phyloP scores from a whole-genome alignment of 2,797 vertebrate genomes.

The Molossus alvarezi region DNA sequence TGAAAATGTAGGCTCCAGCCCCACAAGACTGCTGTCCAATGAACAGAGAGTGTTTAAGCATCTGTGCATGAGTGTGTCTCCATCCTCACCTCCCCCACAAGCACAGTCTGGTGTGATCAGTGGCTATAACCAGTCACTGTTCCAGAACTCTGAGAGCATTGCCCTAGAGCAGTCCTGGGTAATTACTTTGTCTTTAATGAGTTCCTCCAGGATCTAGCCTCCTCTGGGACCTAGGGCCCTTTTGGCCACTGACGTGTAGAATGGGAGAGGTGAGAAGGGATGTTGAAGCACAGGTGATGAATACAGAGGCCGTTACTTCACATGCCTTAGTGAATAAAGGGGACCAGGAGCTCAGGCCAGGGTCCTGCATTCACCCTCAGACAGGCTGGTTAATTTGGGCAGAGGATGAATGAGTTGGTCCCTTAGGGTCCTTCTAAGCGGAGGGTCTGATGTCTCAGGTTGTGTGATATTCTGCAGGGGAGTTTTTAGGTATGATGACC shows the following conservation, averaged over 20 bases:
- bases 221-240: constrained; percentile 22
- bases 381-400: not conserved
- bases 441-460: not conserved
- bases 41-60: not conserved
- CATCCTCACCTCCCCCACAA: not conserved
- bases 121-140: not conserved
- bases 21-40: not conserved
- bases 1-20: not conserved
- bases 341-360: not conserved
- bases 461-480: not conserved
- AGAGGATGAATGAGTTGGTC: not conserved
- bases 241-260: not conserved
- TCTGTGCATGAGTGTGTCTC: not conserved
- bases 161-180: not conserved
- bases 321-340: constrained; percentile 5
- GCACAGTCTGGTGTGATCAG: not conserved
- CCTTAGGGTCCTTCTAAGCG: not conserved
- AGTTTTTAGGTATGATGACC: not conserved
- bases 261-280: not conserved
- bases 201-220: constrained; percentile 51
- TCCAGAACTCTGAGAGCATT: not conserved
- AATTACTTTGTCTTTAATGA: constrained; percentile 74
- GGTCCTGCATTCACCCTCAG: not conserved
- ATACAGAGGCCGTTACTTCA: not conserved
- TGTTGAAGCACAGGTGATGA: not conserved